Base-by-base conservation (phyloP, 2,888 invertebrate genomes). In the Spialia ferax region DNA sequence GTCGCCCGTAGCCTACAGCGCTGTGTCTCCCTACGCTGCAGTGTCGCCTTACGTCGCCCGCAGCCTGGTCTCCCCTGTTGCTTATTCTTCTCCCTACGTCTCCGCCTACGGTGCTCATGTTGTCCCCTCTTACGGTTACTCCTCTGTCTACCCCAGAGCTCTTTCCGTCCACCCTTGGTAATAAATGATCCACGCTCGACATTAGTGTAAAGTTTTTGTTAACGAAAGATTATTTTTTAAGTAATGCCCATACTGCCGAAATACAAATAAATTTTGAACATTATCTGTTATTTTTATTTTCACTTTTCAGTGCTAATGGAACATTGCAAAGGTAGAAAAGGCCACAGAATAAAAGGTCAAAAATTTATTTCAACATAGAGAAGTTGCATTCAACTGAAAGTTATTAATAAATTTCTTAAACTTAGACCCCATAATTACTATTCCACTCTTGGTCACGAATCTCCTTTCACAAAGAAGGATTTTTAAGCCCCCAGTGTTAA, bases 131-230 rank as follows among this genome's bases (percentile, higher is more conserved):
- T 71, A 70, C 69, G 71, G 71, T 29, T 86, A 83, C 76, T 77
- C 83, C 62, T 71, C 81, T n/a, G 75, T 85, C 5, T 66, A 66
- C 54, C 60, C 66, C 54, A 29, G 71, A 69, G 86, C 88, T 68
- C 81, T 82, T 71, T 82, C 89, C 73, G 86, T 89, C 61, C 87
- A 89, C 78, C 88, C 88, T 23, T 89, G 84, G 77, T 88, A 82
- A 86, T 73, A 52, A 52, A 66, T 57, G 42, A 18, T 20, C 23
- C 3, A 59, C 5, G 35, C 11, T 50, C 26, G 61, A 38, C 29
- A 32, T n/a, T 15, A 42, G 56, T 20, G 38, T 42, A 59, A 62
- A 59, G 55, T 71, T 61, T 59, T 50, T 42, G 69, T 69, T 57
- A 42, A 69, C 23, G 50, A 68, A 61, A 59, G 10, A 26, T 45